Base-by-base conservation (phyloP, 2,888 invertebrate species). In the Schizaphis graminum region DNA sequence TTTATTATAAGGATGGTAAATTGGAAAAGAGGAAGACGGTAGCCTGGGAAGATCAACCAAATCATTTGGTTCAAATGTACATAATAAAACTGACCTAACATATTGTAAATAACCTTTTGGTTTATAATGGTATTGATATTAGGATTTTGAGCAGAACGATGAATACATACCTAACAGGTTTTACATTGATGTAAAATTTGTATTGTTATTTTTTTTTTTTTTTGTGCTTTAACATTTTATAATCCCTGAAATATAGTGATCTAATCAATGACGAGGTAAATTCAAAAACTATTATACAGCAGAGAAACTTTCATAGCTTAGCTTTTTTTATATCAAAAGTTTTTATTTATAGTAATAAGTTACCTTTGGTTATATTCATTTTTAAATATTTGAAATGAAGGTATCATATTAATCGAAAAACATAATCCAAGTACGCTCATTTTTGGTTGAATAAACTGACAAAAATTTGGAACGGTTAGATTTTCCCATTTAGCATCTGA, bases 351-450 rank as follows among this genome's bases (percentile, higher is more conserved):
- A 57, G 13, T 11, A n/a, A 47, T 24, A 47, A 61, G 10, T 87
- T 11, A 92, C 92, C 86, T 92, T 21, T 61, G 61, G 41, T 92
- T 26, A 49, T 92, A 92, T 67, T 92, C 49, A 3, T 35, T 16
- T 35, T 87, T 61, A 26, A 92, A 47, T 7, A 92, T 49, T 87
- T 87, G 87, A 67, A 26, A 35, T 28, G 35, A 16, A 3, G 92
- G 92, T 11, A 92, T 16, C 92, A 87, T 87, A 49, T 92, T 92
- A 26, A 87, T 35, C 1, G 57, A 49, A 67, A 35, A 92, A 92
- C 92, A 92, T 67, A 87, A 13, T 61, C 92, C 92, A 0, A 26
- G 21, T 1, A 10, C 0, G 35, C 16, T 26, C 21, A 87, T 28
- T 16, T 35, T 16, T 16, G 87, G 92, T 87, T 92, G 92, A 67